Conservation (phyloP, 1,140 invertebrate genomes). For the Drosophila simulans region DNA sequence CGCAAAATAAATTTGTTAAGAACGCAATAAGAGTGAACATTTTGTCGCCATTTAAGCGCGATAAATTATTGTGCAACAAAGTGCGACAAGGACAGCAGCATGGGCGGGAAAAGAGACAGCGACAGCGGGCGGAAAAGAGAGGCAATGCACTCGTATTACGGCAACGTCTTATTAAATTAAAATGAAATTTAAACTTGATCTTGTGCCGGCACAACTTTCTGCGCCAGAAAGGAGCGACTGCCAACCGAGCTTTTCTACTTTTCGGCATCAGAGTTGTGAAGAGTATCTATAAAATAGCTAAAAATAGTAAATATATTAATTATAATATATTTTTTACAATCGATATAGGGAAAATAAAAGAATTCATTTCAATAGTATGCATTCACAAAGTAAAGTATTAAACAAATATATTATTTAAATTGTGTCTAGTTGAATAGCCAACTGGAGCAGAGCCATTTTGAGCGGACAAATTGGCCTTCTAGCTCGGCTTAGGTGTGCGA, state of each 20-base stretch:
- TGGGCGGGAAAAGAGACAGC: background rate
- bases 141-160: constrained; percentile 15
- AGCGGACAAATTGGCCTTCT: constrained; percentile 69
- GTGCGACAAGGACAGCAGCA: background rate
- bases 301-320: background rate
- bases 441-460: background rate
- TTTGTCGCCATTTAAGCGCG: constrained; percentile 80
- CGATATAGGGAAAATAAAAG: no score
- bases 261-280: constrained; percentile 8
- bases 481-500: background rate
- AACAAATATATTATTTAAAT: no score
- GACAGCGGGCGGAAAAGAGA: background rate
- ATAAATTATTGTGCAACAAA: constrained; percentile 75
- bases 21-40: constrained; percentile 80
- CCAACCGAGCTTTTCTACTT: constrained; percentile 4
- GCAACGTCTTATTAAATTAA: constrained; percentile 73
- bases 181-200: constrained; percentile 79
- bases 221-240: constrained; percentile 22
- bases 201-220: constrained; percentile 40
- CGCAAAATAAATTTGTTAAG: constrained; percentile 82
- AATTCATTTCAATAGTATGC: no score
- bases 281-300: background rate
- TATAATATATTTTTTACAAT: no score
- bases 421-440: background rate
- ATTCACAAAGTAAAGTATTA: no score